These are phyloP conservation scores for Caranx melampygus DNA, from an alignment of 2,113 vertebrate genomes.

Conservation along the genomic window DNA sequence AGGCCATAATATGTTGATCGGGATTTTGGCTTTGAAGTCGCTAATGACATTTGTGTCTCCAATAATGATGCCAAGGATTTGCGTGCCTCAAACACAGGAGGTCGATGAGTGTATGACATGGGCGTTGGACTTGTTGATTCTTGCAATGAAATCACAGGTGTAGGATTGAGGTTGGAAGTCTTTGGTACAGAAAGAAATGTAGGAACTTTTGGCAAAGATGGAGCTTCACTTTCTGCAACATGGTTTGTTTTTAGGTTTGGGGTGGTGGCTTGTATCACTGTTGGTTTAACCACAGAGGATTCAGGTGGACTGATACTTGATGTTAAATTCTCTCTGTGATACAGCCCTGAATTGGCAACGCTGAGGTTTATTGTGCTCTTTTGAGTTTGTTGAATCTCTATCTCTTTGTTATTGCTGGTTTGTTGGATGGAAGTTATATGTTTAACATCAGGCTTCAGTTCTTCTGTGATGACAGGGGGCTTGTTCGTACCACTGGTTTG, in stretches of 20 bases:
- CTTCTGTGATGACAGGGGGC: slow-evolving; percentile 18
- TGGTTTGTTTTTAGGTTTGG: slow-evolving; percentile 50
- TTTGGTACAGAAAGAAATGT: slow-evolving; percentile 56
- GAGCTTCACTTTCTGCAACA: slow-evolving; percentile 36
- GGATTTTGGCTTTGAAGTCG: slow-evolving; percentile 69
- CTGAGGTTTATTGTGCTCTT: slow-evolving; percentile 35
- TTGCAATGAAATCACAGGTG: slow-evolving; percentile 31
- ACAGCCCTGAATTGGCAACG: slow-evolving; percentile 29
- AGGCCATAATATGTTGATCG: slow-evolving; percentile 82
- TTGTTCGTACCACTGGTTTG: slow-evolving; percentile 25
- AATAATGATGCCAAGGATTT: slow-evolving; percentile 76
- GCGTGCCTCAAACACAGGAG: slow-evolving; percentile 68
- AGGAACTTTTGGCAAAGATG: slow-evolving; percentile 66
- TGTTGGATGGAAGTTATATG: slow-evolving; percentile 35
- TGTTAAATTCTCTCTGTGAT: slow-evolving; percentile 41
- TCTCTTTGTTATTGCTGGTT: slow-evolving; percentile 34
- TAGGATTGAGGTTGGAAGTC: slow-evolving; percentile 30
- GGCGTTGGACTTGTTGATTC: slow-evolving; percentile 41
- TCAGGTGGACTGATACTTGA: slow-evolving; percentile 25
- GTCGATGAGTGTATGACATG: slow-evolving; percentile 22
- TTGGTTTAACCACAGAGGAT: slow-evolving; percentile 47
- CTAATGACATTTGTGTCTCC: slow-evolving; percentile 69
- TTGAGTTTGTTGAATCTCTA: slow-evolving; percentile 42
- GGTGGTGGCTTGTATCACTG: slow-evolving; percentile 20
- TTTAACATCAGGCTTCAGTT: slow-evolving; percentile 33